These are phyloP conservation scores for Myiotriccus ornatus DNA, from an alignment of 2,797 vertebrate species.

Conservation along the genomic window DNA sequence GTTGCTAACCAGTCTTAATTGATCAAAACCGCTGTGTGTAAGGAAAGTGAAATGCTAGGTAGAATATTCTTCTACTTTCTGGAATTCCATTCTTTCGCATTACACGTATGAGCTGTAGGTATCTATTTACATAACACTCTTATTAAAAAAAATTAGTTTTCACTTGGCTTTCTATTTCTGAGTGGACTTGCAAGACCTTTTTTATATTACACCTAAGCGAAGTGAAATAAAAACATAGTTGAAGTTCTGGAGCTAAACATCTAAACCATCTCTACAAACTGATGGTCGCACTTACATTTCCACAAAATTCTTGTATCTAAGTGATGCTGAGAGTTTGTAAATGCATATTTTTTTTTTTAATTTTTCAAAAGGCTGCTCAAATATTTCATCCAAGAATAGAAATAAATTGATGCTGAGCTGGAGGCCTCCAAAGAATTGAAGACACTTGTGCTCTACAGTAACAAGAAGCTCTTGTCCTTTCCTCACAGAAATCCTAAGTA, in stretches of 20 bases:
- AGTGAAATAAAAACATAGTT: background rate
- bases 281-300: background rate
- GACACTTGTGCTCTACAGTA: rapidly evolving
- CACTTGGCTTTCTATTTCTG: background rate
- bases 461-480: background rate
- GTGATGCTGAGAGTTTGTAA: background rate
- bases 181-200: background rate
- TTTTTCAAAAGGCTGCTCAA: background rate
- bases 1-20: background rate
- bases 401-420: background rate
- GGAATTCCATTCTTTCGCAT: background rate
- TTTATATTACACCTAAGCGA: background rate
- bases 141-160: background rate
- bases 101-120: background rate
- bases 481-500: background rate
- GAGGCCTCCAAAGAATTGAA: background rate
- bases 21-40: background rate
- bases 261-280: background rate
- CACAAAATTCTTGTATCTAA: background rate
- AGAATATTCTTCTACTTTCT: background rate
- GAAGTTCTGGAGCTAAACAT: background rate
- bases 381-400: background rate
- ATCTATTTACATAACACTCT: background rate
- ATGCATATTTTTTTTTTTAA: background rate
- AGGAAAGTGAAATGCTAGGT: background rate